Percentiles rank a stretch among this genome's conserved stretches.
phyloP scores from a whole-genome alignment of 2,888 invertebrate genomes.

The Eupithecia abbreviata region DNA sequence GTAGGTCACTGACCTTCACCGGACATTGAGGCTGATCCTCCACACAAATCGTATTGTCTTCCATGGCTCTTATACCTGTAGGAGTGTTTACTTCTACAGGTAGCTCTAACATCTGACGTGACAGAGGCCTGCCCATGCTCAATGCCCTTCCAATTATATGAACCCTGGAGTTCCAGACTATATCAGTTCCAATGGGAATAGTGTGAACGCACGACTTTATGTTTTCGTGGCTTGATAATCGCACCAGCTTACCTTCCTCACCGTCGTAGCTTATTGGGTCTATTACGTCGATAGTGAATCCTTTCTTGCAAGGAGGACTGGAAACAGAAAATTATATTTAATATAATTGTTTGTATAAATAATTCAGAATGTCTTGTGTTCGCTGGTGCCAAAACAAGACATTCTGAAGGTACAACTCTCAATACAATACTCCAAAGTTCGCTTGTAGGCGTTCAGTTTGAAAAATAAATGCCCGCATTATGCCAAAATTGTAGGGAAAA shows the following conservation, averaged over 20 bases:
- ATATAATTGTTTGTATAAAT: too few species aligned
- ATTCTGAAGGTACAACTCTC: neutral
- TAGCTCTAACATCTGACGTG: conserved; percentile 61
- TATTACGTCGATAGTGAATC: conserved; percentile 62
- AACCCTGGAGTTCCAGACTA: conserved; percentile 50
- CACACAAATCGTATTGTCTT: conserved; percentile 62
- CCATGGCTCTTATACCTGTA: conserved; percentile 43
- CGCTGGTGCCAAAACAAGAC: too few species aligned
- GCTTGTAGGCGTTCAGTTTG: neutral
- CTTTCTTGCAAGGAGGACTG: conserved; percentile 73
- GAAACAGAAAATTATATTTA: conserved; percentile 42
- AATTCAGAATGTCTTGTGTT: too few species aligned
- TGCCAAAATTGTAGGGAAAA: too few species aligned
- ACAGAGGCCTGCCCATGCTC: conserved; percentile 56
- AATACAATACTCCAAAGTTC: neutral
- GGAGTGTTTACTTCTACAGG: conserved; percentile 33
- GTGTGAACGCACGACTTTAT: conserved; percentile 59
- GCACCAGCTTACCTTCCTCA: conserved; percentile 59
- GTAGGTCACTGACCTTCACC: conserved; percentile 68
- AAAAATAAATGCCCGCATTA: neutral
- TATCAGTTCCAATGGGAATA: conserved; percentile 55
- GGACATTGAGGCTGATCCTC: conserved; percentile 63
- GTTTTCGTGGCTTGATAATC: conserved; percentile 63
- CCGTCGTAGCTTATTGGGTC: conserved; percentile 63
- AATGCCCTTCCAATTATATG: conserved; percentile 66